phyloP scores from a whole-genome alignment of 2,888 invertebrate genomes.

The Pristionchus entomophagus region DNA sequence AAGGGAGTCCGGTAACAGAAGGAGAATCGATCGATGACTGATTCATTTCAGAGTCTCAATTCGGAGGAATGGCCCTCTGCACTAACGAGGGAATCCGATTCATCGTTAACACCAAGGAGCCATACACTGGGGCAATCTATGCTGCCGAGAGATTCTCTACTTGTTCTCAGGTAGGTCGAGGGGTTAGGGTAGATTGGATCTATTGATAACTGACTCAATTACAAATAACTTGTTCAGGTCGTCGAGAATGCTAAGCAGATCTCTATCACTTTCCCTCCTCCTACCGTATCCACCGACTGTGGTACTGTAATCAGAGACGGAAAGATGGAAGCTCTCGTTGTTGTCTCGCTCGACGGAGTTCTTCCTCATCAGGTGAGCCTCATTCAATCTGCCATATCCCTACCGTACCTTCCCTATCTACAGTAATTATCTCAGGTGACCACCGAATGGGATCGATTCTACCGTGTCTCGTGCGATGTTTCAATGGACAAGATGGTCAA shows the following conservation, averaged over 20 bases:
- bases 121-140: slow-evolving; percentile 76
- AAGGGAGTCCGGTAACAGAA: slow-evolving; percentile 11
- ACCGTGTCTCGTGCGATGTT: slow-evolving; percentile 75
- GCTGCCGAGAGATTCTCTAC: slow-evolving; percentile 76
- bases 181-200: background rate
- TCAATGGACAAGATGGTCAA: slow-evolving; percentile 75
- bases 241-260: slow-evolving; percentile 76
- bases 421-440: slow-evolving; percentile 61
- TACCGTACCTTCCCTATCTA: background rate
- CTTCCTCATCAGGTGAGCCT: slow-evolving; percentile 74
- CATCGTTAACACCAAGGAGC: slow-evolving; percentile 76
- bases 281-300: slow-evolving; percentile 75
- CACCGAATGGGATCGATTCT: slow-evolving; percentile 76
- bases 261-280: slow-evolving; percentile 76
- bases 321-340: slow-evolving; percentile 76
- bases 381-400: background rate
- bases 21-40: background rate
- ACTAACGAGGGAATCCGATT: slow-evolving; percentile 76
- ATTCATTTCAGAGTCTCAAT: slow-evolving; percentile 69
- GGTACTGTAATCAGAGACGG: slow-evolving; percentile 75
- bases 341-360: slow-evolving; percentile 76
- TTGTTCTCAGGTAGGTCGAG: slow-evolving; percentile 67
- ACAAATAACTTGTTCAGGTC: slow-evolving; percentile 54
- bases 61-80: slow-evolving; percentile 76
- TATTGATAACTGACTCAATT: background rate